A percentile compares a stretch with the other conserved stretches of the same genome.
phyloP scores from a whole-genome alignment of 2,888 invertebrate species.

The Mesorhabditis spiculigera region DNA sequence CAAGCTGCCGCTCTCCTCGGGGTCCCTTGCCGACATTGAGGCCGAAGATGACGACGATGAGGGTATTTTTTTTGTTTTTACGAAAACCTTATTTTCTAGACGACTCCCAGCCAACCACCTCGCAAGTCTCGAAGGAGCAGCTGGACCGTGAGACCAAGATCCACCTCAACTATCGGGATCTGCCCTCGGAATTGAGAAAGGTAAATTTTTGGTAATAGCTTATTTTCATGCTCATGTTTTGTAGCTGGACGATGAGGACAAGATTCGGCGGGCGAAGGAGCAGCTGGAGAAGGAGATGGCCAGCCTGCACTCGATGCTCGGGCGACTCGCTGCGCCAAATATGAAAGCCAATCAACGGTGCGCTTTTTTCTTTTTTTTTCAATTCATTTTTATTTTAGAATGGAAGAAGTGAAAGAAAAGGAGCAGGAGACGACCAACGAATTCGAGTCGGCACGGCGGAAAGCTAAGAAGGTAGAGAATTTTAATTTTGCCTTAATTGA shows the following conservation, averaged over 20 bases:
- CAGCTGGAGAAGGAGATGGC: slow-evolving; percentile 78
- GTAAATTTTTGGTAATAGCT: slow-evolving; percentile 17
- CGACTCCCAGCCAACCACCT: slow-evolving; percentile 14
- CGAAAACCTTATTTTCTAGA: slow-evolving; percentile 12
- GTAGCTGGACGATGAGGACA: slow-evolving; percentile 77
- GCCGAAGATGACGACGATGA: slow-evolving; percentile 59
- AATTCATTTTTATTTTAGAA: slow-evolving; percentile 60
- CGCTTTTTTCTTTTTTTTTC: slow-evolving; percentile 10
- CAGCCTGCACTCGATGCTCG: slow-evolving; percentile 78
- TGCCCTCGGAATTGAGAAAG: slow-evolving; percentile 77
- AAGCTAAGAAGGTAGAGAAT: slow-evolving; percentile 72
- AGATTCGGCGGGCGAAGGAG: slow-evolving; percentile 80
- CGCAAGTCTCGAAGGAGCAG: slow-evolving; percentile 32
- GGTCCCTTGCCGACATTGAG: slow-evolving; percentile 86
- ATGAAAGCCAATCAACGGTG: slow-evolving; percentile 73
- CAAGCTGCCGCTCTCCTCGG: slow-evolving; percentile 80
- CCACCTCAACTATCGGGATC: slow-evolving; percentile 76
- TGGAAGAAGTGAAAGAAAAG: slow-evolving; percentile 89
- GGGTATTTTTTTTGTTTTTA: slow-evolving; percentile 10
- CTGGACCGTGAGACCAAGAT: slow-evolving; percentile 69
- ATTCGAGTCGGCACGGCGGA: slow-evolving; percentile 85
- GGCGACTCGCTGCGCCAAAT: slow-evolving; percentile 94
- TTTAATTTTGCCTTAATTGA: no score
- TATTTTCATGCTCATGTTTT: slow-evolving; percentile 19
- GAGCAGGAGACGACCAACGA: slow-evolving; percentile 93